These are phyloP conservation scores for Marmota flaviventris DNA, from an alignment of 2,113 vertebrate genomes.

Conservation along the genomic window DNA sequence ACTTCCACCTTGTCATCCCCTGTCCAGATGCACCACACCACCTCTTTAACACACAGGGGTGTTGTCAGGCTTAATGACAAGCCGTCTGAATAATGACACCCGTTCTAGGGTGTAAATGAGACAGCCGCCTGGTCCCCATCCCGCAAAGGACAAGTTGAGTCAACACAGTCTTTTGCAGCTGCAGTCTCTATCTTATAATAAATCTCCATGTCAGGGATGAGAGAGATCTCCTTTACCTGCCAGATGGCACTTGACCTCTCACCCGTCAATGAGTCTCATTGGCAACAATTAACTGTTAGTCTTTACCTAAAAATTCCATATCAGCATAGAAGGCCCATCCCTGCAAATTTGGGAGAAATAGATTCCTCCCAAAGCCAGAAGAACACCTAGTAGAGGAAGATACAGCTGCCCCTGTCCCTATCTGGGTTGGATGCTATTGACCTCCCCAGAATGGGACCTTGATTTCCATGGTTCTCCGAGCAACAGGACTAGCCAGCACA, in stretches of 20 bases:
- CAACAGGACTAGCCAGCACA: background rate
- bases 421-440: background rate
- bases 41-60: background rate
- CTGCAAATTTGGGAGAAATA: background rate
- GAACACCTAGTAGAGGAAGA: too few species aligned
- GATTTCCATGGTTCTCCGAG: background rate
- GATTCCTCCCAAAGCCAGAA: background rate
- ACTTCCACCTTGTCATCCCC: background rate
- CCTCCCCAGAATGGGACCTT: background rate
- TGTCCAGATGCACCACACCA: background rate
- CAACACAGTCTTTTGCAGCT: background rate
- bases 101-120: slow-evolving; percentile 56
- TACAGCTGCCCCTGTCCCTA: too few species aligned
- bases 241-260: slow-evolving; percentile 55
- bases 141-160: background rate
- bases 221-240: background rate
- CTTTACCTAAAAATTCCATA: background rate
- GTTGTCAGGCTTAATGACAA: slow-evolving; percentile 20
- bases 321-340: background rate
- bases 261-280: background rate
- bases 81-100: slow-evolving; percentile 53
- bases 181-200: background rate
- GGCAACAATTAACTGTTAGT: slow-evolving; percentile 24
- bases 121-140: background rate
- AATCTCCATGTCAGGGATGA: background rate